phyloP scores from a whole-genome alignment of 1,140 invertebrate species.

The Brachionus plicatilis region DNA sequence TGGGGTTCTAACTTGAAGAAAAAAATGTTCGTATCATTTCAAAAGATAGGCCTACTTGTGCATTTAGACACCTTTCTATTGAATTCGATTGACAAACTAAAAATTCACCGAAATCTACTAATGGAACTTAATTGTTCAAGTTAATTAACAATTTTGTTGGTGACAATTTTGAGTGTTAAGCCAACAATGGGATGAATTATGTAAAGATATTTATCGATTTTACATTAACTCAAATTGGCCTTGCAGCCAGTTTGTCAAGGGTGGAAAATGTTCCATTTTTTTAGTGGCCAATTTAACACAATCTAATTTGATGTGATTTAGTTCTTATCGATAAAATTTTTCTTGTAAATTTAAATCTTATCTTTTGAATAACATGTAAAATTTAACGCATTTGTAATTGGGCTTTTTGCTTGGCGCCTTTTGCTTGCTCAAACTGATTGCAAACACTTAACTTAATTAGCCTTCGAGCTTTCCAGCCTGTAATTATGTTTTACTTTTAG shows the following conservation, averaged over 20 bases:
- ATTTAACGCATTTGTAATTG: slow-evolving; percentile 8
- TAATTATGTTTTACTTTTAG: not conserved
- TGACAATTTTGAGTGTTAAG: slow-evolving; percentile 5
- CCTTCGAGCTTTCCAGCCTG: not conserved
- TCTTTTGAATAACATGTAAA: not conserved
- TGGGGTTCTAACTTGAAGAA: not conserved
- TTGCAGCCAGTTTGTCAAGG: not conserved
- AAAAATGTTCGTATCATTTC: not conserved
- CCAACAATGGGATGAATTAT: not conserved
- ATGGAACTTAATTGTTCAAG: not conserved
- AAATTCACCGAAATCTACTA: slow-evolving; percentile 4
- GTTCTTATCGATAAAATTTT: not conserved
- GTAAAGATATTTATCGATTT: not conserved
- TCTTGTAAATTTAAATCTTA: slow-evolving; percentile 12
- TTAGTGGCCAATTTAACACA: not conserved
- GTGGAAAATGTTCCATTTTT: slow-evolving; percentile 4
- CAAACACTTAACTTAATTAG: slow-evolving; percentile 11
- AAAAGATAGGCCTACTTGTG: not conserved
- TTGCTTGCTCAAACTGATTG: not conserved
- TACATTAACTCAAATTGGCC: not conserved
- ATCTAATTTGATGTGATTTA: slow-evolving; percentile 5
- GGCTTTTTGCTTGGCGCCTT: not conserved
- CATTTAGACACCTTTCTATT: slow-evolving; percentile 28
- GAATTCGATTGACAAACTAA: slow-evolving; percentile 3
- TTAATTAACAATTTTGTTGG: slow-evolving; percentile 28